Percentiles rank a stretch among this genome's conserved stretches.
Evolutionary conservation across 2,113 vertebrate genomes (phyloP).

Genomic region (Stictonetta naevosa): DNA sequence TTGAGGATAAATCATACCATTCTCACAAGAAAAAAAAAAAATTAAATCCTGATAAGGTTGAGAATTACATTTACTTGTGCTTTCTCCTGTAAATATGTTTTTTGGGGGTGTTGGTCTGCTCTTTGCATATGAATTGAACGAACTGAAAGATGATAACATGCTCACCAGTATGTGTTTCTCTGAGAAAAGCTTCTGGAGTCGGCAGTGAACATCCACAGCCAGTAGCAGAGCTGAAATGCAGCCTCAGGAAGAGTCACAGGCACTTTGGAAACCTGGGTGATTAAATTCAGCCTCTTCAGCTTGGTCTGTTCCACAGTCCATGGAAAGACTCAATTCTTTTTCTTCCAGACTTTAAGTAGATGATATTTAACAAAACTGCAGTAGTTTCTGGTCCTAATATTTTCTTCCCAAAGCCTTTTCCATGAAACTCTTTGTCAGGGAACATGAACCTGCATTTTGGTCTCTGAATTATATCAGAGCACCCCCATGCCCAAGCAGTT

Average conservation of each 20-base stretch:
- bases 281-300: neutral
- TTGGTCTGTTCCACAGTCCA: neutral
- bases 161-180: neutral
- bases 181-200: neutral
- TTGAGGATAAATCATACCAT: neutral
- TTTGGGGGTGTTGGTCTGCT: neutral
- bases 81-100: neutral
- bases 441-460: fast-evolving
- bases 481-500: neutral
- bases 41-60: neutral
- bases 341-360: neutral
- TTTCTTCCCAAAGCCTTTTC: neutral
- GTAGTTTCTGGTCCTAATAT: neutral
- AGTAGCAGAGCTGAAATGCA: fast-evolving
- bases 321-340: neutral
- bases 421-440: neutral
- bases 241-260: neutral
- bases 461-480: neutral
- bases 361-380: neutral
- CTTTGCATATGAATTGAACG: neutral
- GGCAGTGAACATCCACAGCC: neutral
- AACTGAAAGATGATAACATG: neutral
- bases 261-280: neutral
- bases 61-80: neutral
- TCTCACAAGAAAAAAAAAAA: neutral